Conservation (phyloP, 1,140 invertebrate species). For the Daktulosphaira vitifoliae region DNA sequence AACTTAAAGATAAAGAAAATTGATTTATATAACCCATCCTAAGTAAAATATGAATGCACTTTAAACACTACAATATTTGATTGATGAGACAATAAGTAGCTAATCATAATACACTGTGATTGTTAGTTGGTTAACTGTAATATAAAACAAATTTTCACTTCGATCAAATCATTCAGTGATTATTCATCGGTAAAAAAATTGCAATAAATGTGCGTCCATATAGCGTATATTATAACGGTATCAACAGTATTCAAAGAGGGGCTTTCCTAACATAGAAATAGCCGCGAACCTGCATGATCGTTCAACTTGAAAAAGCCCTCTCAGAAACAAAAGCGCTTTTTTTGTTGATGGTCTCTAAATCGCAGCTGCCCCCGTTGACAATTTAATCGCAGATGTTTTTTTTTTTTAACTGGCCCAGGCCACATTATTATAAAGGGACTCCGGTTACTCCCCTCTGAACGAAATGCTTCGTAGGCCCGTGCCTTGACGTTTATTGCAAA, state of each 20-base stretch:
- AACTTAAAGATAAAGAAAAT: background rate
- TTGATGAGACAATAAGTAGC: no score
- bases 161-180: no score
- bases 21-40: background rate
- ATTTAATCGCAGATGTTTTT: constrained; percentile 34
- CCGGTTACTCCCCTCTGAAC: constrained; percentile 24
- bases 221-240: no score
- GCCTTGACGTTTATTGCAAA: constrained; percentile 26
- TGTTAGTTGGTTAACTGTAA: no score
- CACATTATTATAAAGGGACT: constrained; percentile 31
- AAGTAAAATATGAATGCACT: no score
- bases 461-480: constrained; percentile 20
- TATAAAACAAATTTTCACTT: no score
- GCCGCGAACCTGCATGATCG: background rate
- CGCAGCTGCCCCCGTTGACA: constrained; percentile 32
- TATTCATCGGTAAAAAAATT: no score
- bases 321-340: constrained; percentile 23
- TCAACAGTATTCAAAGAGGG: no score
- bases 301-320: constrained; percentile 5
- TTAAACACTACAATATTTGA: no score
- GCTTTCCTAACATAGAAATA: no score
- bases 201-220: no score
- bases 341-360: constrained; percentile 25
- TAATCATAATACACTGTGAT: no score
- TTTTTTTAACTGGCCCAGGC: constrained; percentile 14